phyloP scores from a whole-genome alignment of 2,888 invertebrate species.

The Graphium colonna region DNA sequence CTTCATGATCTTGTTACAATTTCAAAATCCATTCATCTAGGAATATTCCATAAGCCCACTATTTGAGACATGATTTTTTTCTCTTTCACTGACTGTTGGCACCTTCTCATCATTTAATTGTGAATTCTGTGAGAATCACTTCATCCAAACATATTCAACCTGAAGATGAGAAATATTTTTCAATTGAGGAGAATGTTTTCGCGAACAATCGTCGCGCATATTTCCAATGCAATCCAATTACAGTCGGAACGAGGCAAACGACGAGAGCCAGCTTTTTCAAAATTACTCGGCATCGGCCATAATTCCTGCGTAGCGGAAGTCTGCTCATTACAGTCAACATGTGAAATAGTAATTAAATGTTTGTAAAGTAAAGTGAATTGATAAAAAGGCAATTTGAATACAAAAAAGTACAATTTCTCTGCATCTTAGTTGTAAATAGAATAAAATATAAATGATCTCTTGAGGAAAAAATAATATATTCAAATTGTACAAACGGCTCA shows the following conservation, averaged over 20 bases:
- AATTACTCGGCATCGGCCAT: constrained; percentile 14
- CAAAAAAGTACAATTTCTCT: too few relatives aligned
- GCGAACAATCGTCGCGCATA: constrained; percentile 5
- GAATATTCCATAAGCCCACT: constrained; percentile 41
- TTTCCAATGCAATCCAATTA: constrained; percentile 19
- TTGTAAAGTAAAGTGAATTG: too few relatives aligned
- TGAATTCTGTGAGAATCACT: background rate
- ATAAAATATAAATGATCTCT: too few relatives aligned
- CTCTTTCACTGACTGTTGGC: constrained; percentile 18
- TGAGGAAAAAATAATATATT: too few relatives aligned
- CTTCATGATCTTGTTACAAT: constrained; percentile 23
- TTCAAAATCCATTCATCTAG: constrained; percentile 38
- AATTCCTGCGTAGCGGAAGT: constrained; percentile 15
- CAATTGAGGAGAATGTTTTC: background rate
- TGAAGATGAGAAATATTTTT: background rate
- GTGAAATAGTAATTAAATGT: too few relatives aligned
- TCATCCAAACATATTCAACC: background rate
- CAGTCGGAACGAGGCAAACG: constrained; percentile 15
- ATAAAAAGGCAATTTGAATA: too few relatives aligned
- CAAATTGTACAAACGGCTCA: too few relatives aligned
- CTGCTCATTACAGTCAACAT: constrained; percentile 15
- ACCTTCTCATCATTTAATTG: constrained; percentile 19
- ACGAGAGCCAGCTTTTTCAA: constrained; percentile 7
- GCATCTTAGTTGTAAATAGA: too few relatives aligned
- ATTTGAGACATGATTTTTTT: constrained; percentile 23